Percentiles rank a stretch among this genome's conserved stretches.
Evolutionary conservation across 64 coral and sea anemone genomes (phyloP).

Genomic region (Anthopleura sola): DNA sequence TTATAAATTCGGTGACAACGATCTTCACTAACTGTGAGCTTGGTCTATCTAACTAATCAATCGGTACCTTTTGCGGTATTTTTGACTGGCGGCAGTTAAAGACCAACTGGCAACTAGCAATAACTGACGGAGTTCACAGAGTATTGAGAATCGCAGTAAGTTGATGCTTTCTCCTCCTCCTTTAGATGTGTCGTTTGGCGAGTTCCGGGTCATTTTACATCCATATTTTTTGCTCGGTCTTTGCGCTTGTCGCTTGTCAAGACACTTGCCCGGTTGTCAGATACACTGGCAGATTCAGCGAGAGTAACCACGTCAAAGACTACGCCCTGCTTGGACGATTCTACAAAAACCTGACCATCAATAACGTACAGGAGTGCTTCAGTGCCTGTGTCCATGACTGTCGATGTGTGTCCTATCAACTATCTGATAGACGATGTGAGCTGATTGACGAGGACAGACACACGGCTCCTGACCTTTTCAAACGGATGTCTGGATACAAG

Average conservation of each 20-base stretch:
- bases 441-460: constrained; percentile 42
- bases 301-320: constrained; percentile 18
- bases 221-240: background rate
- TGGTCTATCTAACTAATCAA: too few species aligned
- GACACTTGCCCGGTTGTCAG: constrained; percentile 29
- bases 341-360: constrained; percentile 1
- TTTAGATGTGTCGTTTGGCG: background rate
- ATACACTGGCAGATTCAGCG: constrained; percentile 34
- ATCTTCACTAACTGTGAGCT: too few species aligned
- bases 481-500: constrained; percentile 18
- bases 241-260: background rate
- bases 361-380: constrained; percentile 39
- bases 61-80: too few species aligned
- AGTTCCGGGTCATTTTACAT: background rate
- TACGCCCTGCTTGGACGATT: background rate
- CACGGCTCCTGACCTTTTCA: constrained; percentile 6
- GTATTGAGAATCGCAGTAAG: too few species aligned
- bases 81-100: too few species aligned
- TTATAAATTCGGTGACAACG: too few species aligned
- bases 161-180: background rate
- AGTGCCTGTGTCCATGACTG: constrained; percentile 40
- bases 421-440: constrained; percentile 21
- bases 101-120: too few species aligned
- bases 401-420: constrained; percentile 39
- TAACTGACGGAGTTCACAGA: too few species aligned